phyloP scores from a whole-genome alignment of 2,113 vertebrate species.

The Furnarius figulus region DNA sequence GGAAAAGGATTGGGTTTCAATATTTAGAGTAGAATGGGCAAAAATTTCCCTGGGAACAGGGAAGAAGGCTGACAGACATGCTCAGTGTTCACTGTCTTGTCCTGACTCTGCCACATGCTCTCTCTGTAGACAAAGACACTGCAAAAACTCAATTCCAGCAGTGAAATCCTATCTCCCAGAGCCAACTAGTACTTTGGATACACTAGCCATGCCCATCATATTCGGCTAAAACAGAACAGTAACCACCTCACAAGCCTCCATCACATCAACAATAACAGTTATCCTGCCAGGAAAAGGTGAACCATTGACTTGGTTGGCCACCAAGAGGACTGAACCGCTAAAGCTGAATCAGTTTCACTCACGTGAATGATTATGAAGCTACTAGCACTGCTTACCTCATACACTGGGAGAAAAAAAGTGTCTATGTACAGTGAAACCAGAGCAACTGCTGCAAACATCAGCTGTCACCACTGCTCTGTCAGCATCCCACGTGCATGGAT shows the following conservation, averaged over 20 bases:
- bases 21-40: not conserved
- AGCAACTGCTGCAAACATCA: not conserved
- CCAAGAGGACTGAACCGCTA: not conserved
- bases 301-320: not conserved
- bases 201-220: not conserved
- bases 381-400: not conserved
- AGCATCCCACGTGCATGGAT: not conserved
- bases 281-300: not conserved
- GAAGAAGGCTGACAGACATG: not conserved
- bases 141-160: not conserved
- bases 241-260: not conserved
- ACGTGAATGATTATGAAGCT: not conserved
- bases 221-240: not conserved
- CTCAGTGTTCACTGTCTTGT: not conserved
- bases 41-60: not conserved
- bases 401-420: not conserved
- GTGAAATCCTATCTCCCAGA: not conserved
- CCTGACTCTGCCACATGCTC: not conserved
- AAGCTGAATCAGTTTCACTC: not conserved
- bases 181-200: not conserved
- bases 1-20: not conserved
- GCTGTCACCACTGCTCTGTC: not conserved
- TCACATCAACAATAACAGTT: not conserved
- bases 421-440: not conserved
- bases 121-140: accelerated